A percentile compares a stretch with the other conserved stretches of the same genome.
These are phyloP conservation scores for Orbicella faveolata DNA, from an alignment of 64 coral and sea anemone genomes.

Conservation along the genomic window DNA sequence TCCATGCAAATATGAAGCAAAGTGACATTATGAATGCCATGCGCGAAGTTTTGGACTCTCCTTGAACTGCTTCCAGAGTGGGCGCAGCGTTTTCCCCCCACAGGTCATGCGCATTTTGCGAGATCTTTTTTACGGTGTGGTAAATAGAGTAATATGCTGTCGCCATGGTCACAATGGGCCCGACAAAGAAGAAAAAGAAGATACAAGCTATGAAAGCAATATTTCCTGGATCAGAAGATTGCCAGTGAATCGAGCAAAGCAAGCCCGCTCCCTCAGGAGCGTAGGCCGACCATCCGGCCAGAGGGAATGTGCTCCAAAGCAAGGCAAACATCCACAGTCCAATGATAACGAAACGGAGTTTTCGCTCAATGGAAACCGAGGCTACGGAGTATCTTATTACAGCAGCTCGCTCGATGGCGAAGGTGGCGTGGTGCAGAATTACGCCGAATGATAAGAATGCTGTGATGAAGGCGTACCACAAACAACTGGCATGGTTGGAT, in stretches of 20 bases:
- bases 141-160: slow-evolving; percentile 11
- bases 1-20: slow-evolving; percentile 38
- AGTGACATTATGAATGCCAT: slow-evolving; percentile 28
- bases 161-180: not conserved
- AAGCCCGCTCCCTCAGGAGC: not conserved
- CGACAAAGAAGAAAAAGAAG: slow-evolving; percentile 12
- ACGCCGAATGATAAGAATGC: slow-evolving; percentile 11
- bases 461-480: slow-evolving; percentile 13
- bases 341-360: not conserved
- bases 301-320: slow-evolving; percentile 12
- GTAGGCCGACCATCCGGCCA: slow-evolving; percentile 29
- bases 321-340: slow-evolving; percentile 14
- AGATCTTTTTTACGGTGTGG: slow-evolving; percentile 15
- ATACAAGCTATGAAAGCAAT: slow-evolving; percentile 3
- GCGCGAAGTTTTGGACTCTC: not conserved
- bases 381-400: not conserved
- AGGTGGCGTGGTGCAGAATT: slow-evolving; percentile 21
- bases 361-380: not conserved
- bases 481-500: not conserved
- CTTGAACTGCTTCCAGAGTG: slow-evolving; percentile 4
- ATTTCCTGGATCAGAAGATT: not conserved
- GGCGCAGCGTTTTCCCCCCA: slow-evolving; percentile 13
- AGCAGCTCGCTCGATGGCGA: slow-evolving; percentile 16
- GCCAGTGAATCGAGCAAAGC: slow-evolving; percentile 23
- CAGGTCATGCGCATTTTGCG: slow-evolving; percentile 6